phyloP scores from a whole-genome alignment of 2,113 vertebrate genomes.

The Illadopsis cleaveri region DNA sequence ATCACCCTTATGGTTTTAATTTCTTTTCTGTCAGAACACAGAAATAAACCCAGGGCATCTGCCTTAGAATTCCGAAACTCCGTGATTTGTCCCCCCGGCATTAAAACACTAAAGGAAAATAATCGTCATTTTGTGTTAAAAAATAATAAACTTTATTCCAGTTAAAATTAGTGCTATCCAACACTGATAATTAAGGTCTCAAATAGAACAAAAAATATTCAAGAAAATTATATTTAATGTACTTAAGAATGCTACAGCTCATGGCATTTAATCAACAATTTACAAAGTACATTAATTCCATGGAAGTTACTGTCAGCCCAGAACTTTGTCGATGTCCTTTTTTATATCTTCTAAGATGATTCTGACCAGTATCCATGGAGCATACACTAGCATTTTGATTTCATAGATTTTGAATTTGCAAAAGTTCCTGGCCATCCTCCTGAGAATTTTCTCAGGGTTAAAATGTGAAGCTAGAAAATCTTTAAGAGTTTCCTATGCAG shows the following conservation, averaged over 20 bases:
- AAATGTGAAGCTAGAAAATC: neutral
- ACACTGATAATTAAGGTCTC: neutral
- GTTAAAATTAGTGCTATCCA: neutral
- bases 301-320: neutral
- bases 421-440: neutral
- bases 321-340: neutral
- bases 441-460: neutral
- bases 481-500: neutral
- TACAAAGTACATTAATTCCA: neutral
- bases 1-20: neutral
- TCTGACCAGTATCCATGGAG: neutral
- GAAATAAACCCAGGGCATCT: neutral
- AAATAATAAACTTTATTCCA: neutral
- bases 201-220: neutral
- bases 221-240: neutral
- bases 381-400: neutral
- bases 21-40: neutral
- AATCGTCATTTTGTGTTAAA: neutral
- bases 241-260: neutral
- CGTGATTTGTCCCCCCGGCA: rapidly evolving
- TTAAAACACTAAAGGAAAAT: neutral
- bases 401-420: neutral
- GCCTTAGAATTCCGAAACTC: neutral
- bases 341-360: neutral
- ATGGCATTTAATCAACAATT: neutral